These are phyloP conservation scores for Drosophila yakuba DNA, from an alignment of 1,140 invertebrate species.

Conservation along the genomic window DNA sequence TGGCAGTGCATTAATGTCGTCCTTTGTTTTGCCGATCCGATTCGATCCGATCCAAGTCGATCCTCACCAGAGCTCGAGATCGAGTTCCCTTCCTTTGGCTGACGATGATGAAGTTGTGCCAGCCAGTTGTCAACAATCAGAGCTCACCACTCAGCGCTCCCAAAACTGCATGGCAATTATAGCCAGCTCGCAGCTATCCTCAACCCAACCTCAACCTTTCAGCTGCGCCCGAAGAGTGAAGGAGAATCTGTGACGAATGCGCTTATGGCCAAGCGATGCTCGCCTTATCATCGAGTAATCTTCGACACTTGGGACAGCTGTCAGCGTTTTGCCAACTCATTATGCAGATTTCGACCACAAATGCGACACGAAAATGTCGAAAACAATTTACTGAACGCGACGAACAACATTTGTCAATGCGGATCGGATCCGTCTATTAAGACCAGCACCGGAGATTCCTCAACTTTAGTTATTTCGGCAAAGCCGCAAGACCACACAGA, in stretches of 20 bases:
- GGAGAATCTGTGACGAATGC: constrained; percentile 66
- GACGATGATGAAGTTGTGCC: constrained; percentile 77
- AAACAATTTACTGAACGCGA: constrained; percentile 57
- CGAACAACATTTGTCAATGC: constrained; percentile 43
- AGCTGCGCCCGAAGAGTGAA: constrained; percentile 33
- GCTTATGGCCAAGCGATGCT: constrained; percentile 57
- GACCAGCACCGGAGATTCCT: constrained; percentile 21
- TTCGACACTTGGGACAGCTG: constrained; percentile 68
- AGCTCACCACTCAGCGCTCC: constrained; percentile 31
- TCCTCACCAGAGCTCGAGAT: constrained; percentile 14
- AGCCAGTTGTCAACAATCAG: constrained; percentile 71
- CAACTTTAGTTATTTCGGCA: constrained; percentile 11
- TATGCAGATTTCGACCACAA: constrained; percentile 73
- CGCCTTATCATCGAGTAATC: constrained; percentile 40
- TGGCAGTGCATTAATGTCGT: constrained; percentile 78
- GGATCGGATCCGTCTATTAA: constrained; percentile 37
- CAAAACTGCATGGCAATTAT: constrained; percentile 71
- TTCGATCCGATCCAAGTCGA: not conserved
- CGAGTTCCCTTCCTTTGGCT: constrained; percentile 9
- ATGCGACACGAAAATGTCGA: constrained; percentile 48
- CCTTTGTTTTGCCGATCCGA: constrained; percentile 64
- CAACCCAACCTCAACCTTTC: constrained; percentile 47
- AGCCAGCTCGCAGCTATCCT: constrained; percentile 56
- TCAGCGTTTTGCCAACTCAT: constrained; percentile 64
- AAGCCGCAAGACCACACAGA: constrained; percentile 41